Evolutionary conservation across 2,888 invertebrate species (phyloP).

Genomic region (Sinelater perroti): DNA sequence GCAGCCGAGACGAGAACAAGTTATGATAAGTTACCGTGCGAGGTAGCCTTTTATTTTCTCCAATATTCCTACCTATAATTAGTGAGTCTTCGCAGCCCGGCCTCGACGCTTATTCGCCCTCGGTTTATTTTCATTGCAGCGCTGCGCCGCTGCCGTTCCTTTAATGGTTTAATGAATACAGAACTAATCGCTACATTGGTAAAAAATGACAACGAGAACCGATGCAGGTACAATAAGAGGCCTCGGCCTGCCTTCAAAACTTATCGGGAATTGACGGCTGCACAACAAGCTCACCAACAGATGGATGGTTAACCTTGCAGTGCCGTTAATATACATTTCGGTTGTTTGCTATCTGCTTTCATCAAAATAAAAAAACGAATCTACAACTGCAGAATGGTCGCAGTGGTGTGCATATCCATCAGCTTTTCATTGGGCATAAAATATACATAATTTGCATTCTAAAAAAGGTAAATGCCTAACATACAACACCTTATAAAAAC

Average conservation of each 20-base stretch:
- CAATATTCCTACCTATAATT: conserved; percentile 40
- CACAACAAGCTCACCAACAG: not conserved
- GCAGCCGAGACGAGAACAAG: conserved; percentile 43
- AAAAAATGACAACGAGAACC: conserved; percentile 28
- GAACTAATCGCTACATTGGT: conserved; percentile 31
- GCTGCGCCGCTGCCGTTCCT: conserved; percentile 25
- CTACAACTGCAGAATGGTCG: no score
- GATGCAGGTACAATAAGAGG: conserved; percentile 26
- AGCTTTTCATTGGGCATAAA: no score
- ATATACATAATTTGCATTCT: no score
- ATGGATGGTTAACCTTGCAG: no score
- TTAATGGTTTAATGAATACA: conserved; percentile 34
- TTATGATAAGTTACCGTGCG: conserved; percentile 41
- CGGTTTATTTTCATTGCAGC: conserved; percentile 29
- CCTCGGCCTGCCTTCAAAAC: conserved; percentile 23
- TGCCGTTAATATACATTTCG: no score
- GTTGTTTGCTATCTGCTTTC: no score
- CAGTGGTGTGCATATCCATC: no score
- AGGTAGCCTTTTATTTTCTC: conserved; percentile 40
- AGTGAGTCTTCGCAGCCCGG: conserved; percentile 33
- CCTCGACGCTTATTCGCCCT: conserved; percentile 31
- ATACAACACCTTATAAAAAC: no score
- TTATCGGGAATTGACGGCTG: conserved; percentile 12
- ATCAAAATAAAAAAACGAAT: no score
- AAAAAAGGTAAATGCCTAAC: no score